phyloP scores from a whole-genome alignment of 1,140 invertebrate genomes.

The Eriocheir sinensis region DNA sequence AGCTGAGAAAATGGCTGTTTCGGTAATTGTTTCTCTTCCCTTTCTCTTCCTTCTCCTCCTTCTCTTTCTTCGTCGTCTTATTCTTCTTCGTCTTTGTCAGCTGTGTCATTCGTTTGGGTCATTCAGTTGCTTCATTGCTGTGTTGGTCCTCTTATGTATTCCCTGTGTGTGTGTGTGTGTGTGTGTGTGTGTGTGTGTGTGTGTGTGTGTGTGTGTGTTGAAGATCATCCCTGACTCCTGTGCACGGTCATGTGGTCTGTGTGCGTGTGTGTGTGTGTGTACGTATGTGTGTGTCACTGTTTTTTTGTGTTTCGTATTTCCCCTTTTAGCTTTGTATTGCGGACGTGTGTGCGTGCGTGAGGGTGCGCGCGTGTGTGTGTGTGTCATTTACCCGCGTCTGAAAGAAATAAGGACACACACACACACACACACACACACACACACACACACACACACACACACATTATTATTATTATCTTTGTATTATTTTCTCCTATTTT shows the following conservation, averaged over 20 bases:
- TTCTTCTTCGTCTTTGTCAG: no score
- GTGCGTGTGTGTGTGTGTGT: no score
- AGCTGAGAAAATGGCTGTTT: neutral
- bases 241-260: neutral
- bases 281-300: neutral
- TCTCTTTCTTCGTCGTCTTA: neutral
- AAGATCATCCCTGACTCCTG: neutral
- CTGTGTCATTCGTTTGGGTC: no score
- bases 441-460: no score
- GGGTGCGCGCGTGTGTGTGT: constrained; percentile 49
- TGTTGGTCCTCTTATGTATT: neutral
- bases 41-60: neutral
- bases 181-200: neutral
- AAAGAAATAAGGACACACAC: neutral
- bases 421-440: no score
- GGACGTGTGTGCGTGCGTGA: constrained; percentile 46
- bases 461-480: no score
- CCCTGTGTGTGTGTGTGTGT: neutral
- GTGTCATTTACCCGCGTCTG: constrained; percentile 20
- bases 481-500: no score
- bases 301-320: no score
- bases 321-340: no score
- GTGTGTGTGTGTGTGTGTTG: constrained; percentile 12
- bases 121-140: neutral
- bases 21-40: neutral